These are phyloP conservation scores for Cinclus cinclus DNA, from an alignment of 2,113 vertebrate genomes.

Conservation along the genomic window DNA sequence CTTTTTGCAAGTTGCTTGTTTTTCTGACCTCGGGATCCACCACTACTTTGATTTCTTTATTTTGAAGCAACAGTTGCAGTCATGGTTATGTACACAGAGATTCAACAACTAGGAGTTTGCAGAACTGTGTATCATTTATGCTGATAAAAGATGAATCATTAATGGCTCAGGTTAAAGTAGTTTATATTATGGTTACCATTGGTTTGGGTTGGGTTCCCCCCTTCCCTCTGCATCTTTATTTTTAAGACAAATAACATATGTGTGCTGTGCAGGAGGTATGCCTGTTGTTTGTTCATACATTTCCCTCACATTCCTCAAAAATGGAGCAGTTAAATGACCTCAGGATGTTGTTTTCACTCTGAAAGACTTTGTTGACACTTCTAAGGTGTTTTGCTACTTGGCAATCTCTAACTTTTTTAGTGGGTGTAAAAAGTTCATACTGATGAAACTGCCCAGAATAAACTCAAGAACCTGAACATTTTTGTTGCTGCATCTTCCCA, in stretches of 20 bases:
- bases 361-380: not conserved
- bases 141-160: not conserved
- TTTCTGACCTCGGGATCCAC: not conserved
- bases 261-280: not conserved
- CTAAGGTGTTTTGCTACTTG: not conserved
- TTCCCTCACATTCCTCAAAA: constrained; percentile 1
- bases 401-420: constrained; percentile 21
- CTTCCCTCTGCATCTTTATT: accelerated
- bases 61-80: not conserved
- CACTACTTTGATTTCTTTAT: not conserved
- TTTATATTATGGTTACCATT: not conserved
- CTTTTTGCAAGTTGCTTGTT: not conserved
- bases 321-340: constrained; percentile 20
- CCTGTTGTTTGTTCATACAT: not conserved
- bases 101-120: not conserved
- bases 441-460: not conserved
- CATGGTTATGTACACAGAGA: not conserved
- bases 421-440: constrained; percentile 46
- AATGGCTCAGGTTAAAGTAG: not conserved
- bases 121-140: not conserved
- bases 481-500: not conserved
- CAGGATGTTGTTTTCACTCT: not conserved
- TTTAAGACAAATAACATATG: not conserved
- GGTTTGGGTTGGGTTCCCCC: not conserved
- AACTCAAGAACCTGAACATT: not conserved